Base-by-base conservation (phyloP, 2,113 vertebrate genomes). In the Hylia prasina region DNA sequence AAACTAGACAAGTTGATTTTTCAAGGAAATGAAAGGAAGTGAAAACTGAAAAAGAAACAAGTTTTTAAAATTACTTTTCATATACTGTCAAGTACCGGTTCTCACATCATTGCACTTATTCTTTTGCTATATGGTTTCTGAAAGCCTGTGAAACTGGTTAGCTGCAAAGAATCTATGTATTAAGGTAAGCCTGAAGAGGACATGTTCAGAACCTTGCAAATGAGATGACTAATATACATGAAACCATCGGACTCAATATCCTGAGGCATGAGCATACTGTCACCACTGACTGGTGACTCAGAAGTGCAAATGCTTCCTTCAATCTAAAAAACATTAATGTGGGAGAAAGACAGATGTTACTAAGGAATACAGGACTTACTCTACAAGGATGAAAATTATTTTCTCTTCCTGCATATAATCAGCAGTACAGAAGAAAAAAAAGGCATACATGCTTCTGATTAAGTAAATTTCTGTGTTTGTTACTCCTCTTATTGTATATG, bases 291-390 rank as follows among this genome's bases (percentile, higher is more conserved):
- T 96, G 91, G 87, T 96, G 96, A 95, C 87, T 97, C 96, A 97
- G 87, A 96, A 91, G 84, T 80, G 89, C 94, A 96, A 96, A 96
- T 94, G 93, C 70, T 93, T 96, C 87, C 87, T 93, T 91, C 95
- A 95, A 25, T 91, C 87, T 94, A 63, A 94, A 96, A 96, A 95
- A 95, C 94, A 95, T 85, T 95, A 93, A 95, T 88, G 95, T 96
- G 94, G 94, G 93, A 95, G 96, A 96, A 94, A 96, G 90, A 85
- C 94, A 96, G 95, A 96, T 95, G 93, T 94, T 96, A 79, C 87
- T 80, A 70, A 95, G 69, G 84, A 94, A 91, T 88, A 94, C 77
- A 85, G 30, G 82, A 79, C 53, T 94, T 90, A 47, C 31, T 96
- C 70, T 80, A 33, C 21, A 70, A 90, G 63, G 54, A 58, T 77